phyloP scores from a whole-genome alignment of 2,113 vertebrate genomes.

The Oxyura jamaicensis region DNA sequence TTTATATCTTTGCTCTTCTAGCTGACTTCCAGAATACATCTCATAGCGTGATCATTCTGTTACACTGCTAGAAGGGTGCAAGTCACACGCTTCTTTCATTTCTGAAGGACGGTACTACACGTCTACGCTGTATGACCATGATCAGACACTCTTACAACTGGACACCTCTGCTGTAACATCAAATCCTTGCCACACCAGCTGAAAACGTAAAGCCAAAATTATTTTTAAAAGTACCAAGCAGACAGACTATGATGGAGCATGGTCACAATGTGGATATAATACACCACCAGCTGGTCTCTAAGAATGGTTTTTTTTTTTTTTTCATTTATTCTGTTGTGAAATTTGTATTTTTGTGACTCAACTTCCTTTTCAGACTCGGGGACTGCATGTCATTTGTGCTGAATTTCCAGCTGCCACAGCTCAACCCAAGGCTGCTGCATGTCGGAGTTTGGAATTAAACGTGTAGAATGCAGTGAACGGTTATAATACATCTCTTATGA shows the following conservation, averaged over 20 bases:
- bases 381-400: not conserved
- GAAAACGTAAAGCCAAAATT: not conserved
- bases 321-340: not conserved
- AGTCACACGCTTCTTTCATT: not conserved
- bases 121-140: not conserved
- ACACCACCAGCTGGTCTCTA: not conserved
- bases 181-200: not conserved
- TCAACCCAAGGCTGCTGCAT: not conserved
- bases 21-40: not conserved
- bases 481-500: not conserved
- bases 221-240: not conserved
- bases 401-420: conserved; percentile 13
- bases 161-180: not conserved
- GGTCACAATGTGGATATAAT: not conserved
- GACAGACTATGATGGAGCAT: not conserved
- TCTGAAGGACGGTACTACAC: not conserved
- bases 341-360: not conserved
- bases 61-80: not conserved
- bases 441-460: not conserved
- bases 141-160: not conserved
- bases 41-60: not conserved
- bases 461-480: not conserved
- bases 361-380: not conserved
- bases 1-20: not conserved
- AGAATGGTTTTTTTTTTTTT: not conserved